These are phyloP conservation scores for Meteorus colon DNA, from an alignment of 2,888 invertebrate genomes.

Conservation along the genomic window DNA sequence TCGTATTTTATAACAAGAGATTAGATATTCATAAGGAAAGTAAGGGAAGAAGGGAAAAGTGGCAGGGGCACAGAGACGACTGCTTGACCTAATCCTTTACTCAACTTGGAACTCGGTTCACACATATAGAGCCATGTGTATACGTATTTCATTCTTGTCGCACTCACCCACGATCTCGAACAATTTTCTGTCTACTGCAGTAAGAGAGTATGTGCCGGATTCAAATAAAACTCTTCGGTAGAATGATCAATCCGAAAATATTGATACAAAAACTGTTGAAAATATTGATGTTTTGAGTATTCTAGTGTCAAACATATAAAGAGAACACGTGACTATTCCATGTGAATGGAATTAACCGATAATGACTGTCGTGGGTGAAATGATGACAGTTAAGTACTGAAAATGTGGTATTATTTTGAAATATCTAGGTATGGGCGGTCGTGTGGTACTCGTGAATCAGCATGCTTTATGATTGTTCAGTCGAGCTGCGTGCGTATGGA, in stretches of 20 bases:
- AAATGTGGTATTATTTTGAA: conserved; percentile 58
- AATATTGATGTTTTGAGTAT: not conserved
- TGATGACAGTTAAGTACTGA: conserved; percentile 54
- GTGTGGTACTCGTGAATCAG: conserved; percentile 60
- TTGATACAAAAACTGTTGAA: no score
- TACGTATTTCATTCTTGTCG: not conserved
- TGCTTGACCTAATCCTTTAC: conserved; percentile 19
- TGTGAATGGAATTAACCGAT: not conserved
- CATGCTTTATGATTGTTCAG: conserved; percentile 65
- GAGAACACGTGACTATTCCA: no score
- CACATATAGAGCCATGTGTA: not conserved
- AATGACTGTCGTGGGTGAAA: not conserved
- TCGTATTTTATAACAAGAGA: conserved; percentile 18
- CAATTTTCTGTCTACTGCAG: no score
- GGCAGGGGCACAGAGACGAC: conserved; percentile 32
- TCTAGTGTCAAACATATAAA: not conserved
- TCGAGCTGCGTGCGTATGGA: conserved; percentile 48
- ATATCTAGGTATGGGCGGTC: conserved; percentile 53
- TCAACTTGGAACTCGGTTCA: not conserved
- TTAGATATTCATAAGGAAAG: conserved; percentile 45
- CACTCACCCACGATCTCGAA: not conserved
- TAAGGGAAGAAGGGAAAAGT: not conserved
- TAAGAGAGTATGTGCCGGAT: not conserved
- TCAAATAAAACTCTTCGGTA: not conserved
- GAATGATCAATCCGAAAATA: no score